A percentile compares a stretch with the other conserved stretches of the same genome.
Evolutionary conservation across 2,797 vertebrate genomes (phyloP).

Genomic region (Ateles fusciceps): DNA sequence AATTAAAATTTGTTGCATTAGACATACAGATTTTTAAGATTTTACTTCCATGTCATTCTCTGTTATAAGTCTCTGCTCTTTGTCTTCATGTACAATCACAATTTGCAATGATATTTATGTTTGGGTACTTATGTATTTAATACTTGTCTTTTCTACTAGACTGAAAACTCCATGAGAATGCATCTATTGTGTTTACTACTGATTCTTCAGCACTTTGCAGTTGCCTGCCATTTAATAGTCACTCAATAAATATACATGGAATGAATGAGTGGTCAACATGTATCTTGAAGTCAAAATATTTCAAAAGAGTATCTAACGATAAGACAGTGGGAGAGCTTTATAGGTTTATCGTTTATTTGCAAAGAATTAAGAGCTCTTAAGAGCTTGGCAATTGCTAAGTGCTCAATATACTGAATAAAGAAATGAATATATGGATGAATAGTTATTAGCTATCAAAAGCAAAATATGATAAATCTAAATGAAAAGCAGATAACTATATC

Average conservation of each 20-base stretch:
- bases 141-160: not conserved
- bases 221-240: not conserved
- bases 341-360: not conserved
- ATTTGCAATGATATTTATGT: not conserved
- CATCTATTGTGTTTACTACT: not conserved
- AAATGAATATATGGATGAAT: not conserved
- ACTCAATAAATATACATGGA: not conserved
- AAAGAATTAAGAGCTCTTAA: not conserved
- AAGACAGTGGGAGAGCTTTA: not conserved
- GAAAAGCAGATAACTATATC: not conserved
- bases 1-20: not conserved
- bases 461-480: not conserved
- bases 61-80: not conserved
- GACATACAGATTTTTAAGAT: not conserved
- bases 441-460: not conserved
- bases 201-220: not conserved
- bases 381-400: not conserved
- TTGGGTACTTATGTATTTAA: not conserved
- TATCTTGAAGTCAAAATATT: constrained; percentile 2
- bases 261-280: not conserved
- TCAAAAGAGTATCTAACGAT: constrained; percentile 1
- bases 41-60: not conserved
- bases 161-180: not conserved
- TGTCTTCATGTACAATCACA: not conserved
- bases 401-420: not conserved